Evolutionary conservation across 2,797 vertebrate species (phyloP), one percentile per base, ranked within the genome.

Genomic region (Harpagifer antarcticus): DNA sequence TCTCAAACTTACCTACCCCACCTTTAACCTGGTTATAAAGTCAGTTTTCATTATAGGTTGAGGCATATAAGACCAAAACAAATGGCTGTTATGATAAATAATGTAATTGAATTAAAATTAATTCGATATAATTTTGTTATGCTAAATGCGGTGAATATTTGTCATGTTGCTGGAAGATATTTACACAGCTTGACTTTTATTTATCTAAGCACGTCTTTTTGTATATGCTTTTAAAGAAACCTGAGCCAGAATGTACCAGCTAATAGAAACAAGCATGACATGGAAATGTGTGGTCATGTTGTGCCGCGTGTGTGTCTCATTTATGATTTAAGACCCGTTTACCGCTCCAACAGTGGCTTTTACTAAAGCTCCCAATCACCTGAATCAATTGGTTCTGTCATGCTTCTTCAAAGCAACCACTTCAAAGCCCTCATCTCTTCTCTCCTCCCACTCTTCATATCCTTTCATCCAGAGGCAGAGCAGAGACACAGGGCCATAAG

Each of bases 371-470:
- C 71, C 74, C 75, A 73, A 80, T 88, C 78, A 89, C 75, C 83
- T 86, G 54, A 86, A 83, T 89, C 86, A 83, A 82, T 86, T 81
- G 80, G 72, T 80, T 89, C 76, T 82, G 86, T 83, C 69, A 52
- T 56, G 67, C 68, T 82, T 68, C 76, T 87, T 88, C 84, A 86
- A 82, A 87, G 72, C 64, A 55, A 11, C 58, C 62, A 66, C 87
- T 86, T 87, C 79, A 84, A 83, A 88, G 85, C 61, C 1, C n/a
- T 83, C 54, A 13, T 83, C 64, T 52, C 57, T 67, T 70, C 33
- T 45, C 65, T 72, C 67, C 75, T 61, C 80, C 72, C 37, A 72
- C 76, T 74, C 63, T 61, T 63, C 65, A 16, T 20, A 69, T 81
- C 20, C 62, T 60, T 68, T 67, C 57, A 68, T 81, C 65, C 50